Evolutionary conservation across 2,797 vertebrate species (phyloP).

Genomic region (Halcyon badia): DNA sequence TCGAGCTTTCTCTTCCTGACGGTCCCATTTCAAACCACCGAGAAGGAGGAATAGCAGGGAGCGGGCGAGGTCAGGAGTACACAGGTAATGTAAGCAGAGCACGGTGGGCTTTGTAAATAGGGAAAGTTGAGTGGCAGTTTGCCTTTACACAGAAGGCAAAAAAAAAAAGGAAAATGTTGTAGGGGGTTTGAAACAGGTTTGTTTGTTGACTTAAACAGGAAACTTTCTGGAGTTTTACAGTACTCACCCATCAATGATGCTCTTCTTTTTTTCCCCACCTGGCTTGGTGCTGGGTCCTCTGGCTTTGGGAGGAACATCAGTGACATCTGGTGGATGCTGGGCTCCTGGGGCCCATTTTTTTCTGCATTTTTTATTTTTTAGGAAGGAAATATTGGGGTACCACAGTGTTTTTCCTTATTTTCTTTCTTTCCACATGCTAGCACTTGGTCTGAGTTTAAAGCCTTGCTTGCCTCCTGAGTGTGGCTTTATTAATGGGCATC

Average conservation of each 20-base stretch:
- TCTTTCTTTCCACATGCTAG: not conserved
- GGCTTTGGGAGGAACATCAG: slow-evolving; percentile 38
- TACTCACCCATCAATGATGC: not conserved
- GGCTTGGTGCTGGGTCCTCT: not conserved
- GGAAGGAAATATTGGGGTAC: not conserved
- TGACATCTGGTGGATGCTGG: slow-evolving; percentile 65
- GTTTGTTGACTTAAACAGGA: not conserved
- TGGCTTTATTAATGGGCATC: not conserved
- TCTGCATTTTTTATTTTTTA: not conserved
- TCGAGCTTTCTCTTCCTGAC: fast-evolving
- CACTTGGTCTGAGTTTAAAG: not conserved
- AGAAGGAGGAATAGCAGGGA: not conserved
- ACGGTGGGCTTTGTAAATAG: not conserved
- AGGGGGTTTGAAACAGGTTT: not conserved
- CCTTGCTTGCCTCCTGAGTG: not conserved
- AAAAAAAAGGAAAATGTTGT: not conserved
- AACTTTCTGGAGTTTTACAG: not conserved
- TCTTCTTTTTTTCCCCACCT: not conserved
- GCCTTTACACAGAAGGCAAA: not conserved
- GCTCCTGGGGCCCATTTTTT: not conserved
- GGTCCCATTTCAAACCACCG: not conserved
- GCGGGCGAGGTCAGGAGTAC: not conserved
- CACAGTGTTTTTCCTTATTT: not conserved
- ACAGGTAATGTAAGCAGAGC: not conserved
- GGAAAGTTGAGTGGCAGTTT: not conserved